Percentiles rank a stretch among this genome's conserved stretches.
These are phyloP conservation scores for Pogonus chalceus DNA, from an alignment of 1,140 invertebrate genomes.

Conservation along the genomic window DNA sequence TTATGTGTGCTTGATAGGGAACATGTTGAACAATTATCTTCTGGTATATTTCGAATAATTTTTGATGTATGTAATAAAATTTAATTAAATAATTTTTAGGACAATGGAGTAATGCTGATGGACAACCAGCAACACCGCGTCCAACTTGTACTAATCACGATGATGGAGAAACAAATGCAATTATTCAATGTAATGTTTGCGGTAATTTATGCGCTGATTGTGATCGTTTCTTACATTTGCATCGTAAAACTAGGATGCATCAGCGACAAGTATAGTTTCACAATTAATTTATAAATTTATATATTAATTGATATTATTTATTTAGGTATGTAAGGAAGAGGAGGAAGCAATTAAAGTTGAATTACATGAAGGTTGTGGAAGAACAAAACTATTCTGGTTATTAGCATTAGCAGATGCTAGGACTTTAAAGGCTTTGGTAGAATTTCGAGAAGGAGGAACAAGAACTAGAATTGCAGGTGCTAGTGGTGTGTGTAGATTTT, in stretches of 20 bases:
- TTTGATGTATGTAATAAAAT: not conserved
- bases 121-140: constrained; percentile 50
- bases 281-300: no score
- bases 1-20: constrained; percentile 86
- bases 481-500: constrained; percentile 83
- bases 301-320: not conserved
- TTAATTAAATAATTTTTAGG: constrained; percentile 45
- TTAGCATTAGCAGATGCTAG: constrained; percentile 83
- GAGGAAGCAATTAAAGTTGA: constrained; percentile 90
- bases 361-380: constrained; percentile 89
- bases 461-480: constrained; percentile 36
- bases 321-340: constrained; percentile 82
- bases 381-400: constrained; percentile 92
- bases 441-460: constrained; percentile 72
- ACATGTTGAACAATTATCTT: constrained; percentile 67
- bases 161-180: constrained; percentile 86
- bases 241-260: constrained; percentile 76
- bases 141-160: constrained; percentile 93
- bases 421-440: constrained; percentile 87
- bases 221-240: constrained; percentile 88
- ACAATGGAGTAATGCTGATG: constrained; percentile 53
- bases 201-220: constrained; percentile 92
- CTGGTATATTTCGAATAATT: constrained; percentile 18
- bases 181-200: constrained; percentile 85
- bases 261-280: constrained; percentile 62